These are phyloP conservation scores for Camponotus floridanus DNA, from an alignment of 1,140 invertebrate genomes.

Conservation along the genomic window DNA sequence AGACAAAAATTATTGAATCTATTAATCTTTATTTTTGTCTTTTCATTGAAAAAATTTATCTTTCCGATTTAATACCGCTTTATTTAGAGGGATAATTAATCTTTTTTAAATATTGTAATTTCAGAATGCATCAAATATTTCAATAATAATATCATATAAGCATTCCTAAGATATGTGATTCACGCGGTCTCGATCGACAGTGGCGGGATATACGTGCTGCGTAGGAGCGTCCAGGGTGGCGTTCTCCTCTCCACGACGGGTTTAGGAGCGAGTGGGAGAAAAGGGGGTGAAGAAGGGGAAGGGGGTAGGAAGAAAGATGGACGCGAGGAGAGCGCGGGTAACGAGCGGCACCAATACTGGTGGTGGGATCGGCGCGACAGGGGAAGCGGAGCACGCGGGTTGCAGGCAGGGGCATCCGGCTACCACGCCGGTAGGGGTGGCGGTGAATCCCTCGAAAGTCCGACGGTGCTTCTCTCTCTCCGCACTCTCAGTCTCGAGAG, in stretches of 20 bases:
- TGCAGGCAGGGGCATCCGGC: constrained; percentile 62
- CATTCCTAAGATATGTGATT: constrained; percentile 36
- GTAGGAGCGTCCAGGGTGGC: constrained; percentile 60
- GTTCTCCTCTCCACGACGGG: constrained; percentile 4
- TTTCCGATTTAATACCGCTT: too few relatives aligned
- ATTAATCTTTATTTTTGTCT: too few relatives aligned
- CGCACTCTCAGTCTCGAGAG: constrained; percentile 80
- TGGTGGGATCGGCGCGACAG: constrained; percentile 66
- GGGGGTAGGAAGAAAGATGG: constrained; percentile 20
- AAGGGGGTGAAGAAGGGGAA: neutral
- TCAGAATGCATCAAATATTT: neutral
- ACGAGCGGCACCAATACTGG: constrained; percentile 65
- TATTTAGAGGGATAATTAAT: too few relatives aligned
- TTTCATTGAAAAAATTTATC: too few relatives aligned
- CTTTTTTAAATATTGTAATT: too few relatives aligned
- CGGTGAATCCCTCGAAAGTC: constrained; percentile 79
- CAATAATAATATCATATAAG: constrained; percentile 22
- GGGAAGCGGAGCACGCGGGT: constrained; percentile 69
- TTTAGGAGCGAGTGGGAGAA: constrained; percentile 20
- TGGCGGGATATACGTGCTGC: constrained; percentile 40
- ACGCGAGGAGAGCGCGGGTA: constrained; percentile 50
- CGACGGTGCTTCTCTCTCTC: constrained; percentile 75
- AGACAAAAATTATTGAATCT: too few relatives aligned
- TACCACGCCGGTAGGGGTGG: constrained; percentile 65
- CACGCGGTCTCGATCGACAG: constrained; percentile 54